These are phyloP conservation scores for Sebastes nivosus DNA, from an alignment of 2,797 vertebrate species.

Conservation along the genomic window DNA sequence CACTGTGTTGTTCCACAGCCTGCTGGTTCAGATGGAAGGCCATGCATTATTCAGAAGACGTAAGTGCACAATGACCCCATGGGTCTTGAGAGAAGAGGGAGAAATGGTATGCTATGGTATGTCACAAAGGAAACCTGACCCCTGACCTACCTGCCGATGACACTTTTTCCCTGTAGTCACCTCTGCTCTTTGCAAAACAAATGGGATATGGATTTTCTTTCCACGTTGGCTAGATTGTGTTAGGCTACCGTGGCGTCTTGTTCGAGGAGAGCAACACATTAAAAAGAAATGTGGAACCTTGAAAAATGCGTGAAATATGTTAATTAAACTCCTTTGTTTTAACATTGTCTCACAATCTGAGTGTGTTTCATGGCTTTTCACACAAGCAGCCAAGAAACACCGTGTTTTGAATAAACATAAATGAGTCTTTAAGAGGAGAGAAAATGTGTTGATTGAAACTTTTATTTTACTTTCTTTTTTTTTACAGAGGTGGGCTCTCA, in stretches of 20 bases:
- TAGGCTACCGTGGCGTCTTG: not conserved
- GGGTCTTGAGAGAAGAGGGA: conserved; percentile 26
- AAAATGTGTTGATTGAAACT: not conserved
- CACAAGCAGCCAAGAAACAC: not conserved
- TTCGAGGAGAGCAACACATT: not conserved
- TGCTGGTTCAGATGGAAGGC: conserved; percentile 62
- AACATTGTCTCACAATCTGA: not conserved
- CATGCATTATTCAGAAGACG: conserved; percentile 71
- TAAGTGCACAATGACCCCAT: conserved; percentile 65
- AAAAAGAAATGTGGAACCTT: not conserved
- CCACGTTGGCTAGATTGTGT: not conserved
- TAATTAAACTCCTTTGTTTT: not conserved
- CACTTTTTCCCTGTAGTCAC: not conserved
- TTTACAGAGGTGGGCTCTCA: conserved; percentile 4
- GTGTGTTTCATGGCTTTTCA: not conserved
- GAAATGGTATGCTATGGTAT: not conserved
- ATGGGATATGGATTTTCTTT: not conserved
- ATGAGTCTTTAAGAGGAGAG: not conserved
- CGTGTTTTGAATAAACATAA: not conserved
- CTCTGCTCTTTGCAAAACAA: not conserved
- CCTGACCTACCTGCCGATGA: not conserved
- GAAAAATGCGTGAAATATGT: not conserved
- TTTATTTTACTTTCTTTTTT: not conserved
- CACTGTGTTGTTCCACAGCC: conserved; percentile 46
- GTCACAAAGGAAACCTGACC: conserved; percentile 29